phyloP scores from a whole-genome alignment of 2,113 vertebrate species.

The Sarotherodon lohbergeri region DNA sequence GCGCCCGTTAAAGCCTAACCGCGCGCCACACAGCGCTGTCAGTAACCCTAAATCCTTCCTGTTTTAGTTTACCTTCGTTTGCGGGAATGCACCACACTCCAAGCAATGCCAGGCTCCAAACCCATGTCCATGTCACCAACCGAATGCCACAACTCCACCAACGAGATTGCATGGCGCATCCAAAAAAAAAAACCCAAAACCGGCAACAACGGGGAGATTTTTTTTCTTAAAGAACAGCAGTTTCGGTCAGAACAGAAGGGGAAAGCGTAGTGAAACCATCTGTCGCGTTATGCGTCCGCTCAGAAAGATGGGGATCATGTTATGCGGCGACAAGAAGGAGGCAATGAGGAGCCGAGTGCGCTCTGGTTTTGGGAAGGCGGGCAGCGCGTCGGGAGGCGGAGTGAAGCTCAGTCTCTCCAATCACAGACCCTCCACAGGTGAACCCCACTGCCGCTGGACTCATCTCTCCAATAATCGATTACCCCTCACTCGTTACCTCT shows the following conservation, averaged over 20 bases:
- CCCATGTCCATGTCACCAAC: slow-evolving; percentile 48
- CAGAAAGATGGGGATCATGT: slow-evolving; percentile 7
- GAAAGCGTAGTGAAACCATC: slow-evolving; percentile 13
- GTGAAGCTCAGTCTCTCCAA: slow-evolving; percentile 38
- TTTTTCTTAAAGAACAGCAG: not conserved
- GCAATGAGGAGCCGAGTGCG: slow-evolving; percentile 22
- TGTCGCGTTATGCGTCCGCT: not conserved
- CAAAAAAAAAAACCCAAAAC: not conserved
- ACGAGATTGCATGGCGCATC: slow-evolving; percentile 57
- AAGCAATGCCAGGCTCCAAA: slow-evolving; percentile 41
- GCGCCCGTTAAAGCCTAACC: not conserved
- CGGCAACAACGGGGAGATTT: not conserved
- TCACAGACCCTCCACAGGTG: slow-evolving; percentile 50
- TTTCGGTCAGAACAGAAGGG: slow-evolving; percentile 19
- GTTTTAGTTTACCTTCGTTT: slow-evolving; percentile 56
- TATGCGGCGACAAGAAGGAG: not conserved
- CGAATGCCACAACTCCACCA: slow-evolving; percentile 48
- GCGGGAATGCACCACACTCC: slow-evolving; percentile 59
- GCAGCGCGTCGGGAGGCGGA: slow-evolving; percentile 39
- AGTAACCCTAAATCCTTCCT: not conserved
- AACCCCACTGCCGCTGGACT: not conserved
- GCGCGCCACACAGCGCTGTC: not conserved
- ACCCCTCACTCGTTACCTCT: not conserved
- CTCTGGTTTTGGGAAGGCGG: slow-evolving; percentile 39
- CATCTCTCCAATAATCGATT: not conserved